Evolutionary conservation across 2,113 vertebrate genomes (phyloP).

Genomic region (Vidua chalybeata): DNA sequence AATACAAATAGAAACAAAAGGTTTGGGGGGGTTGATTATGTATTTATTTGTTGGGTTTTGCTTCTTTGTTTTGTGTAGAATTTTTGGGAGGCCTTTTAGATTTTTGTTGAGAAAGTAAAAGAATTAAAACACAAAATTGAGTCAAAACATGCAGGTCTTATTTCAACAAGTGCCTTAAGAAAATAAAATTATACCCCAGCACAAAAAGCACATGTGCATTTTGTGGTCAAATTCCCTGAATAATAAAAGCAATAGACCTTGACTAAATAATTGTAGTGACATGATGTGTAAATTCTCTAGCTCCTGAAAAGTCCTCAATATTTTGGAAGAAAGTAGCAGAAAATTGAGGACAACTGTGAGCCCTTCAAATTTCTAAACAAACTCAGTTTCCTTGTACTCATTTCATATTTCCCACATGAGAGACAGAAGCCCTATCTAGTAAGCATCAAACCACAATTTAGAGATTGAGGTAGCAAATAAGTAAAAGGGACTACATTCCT

Average conservation of each 20-base stretch:
- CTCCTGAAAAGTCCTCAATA: not conserved
- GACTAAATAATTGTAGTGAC: not conserved
- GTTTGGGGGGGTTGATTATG: fast-evolving
- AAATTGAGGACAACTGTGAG: not conserved
- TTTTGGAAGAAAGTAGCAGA: not conserved
- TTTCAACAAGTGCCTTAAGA: not conserved
- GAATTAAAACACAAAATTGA: not conserved
- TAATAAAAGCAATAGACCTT: not conserved
- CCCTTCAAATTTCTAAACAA: not conserved
- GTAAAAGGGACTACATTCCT: not conserved
- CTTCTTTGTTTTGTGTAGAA: not conserved
- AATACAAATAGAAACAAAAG: not conserved
- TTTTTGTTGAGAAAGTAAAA: not conserved
- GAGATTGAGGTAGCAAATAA: not conserved
- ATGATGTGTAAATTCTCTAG: not conserved
- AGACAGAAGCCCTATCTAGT: not conserved
- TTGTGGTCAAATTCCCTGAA: not conserved
- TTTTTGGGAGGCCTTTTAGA: not conserved
- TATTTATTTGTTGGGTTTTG: not conserved
- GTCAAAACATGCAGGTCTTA: not conserved
- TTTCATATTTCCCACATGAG: not conserved
- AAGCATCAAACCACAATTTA: not conserved
- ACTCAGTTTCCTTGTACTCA: not conserved
- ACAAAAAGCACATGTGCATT: not conserved
- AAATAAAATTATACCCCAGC: not conserved